A percentile compares a stretch with the other conserved stretches of the same genome.
Conservation (phyloP, 2,797 vertebrate genomes). For the Sebastes itinus region DNA sequence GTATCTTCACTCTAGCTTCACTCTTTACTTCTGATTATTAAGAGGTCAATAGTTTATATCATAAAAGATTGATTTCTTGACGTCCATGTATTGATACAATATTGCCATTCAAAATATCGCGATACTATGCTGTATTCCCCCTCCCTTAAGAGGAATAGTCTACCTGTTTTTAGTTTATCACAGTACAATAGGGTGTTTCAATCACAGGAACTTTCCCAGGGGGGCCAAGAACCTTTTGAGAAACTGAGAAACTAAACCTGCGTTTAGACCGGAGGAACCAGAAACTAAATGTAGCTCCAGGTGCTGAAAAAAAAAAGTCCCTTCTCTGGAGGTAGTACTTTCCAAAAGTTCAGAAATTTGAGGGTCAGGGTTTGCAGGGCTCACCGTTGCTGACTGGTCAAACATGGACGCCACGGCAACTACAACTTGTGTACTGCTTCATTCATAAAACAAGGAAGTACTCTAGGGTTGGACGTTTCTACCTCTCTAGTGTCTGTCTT, state of each 20-base stretch:
- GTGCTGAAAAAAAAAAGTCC: neutral
- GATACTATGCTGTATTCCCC: too few relatives aligned
- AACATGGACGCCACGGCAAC: accelerated
- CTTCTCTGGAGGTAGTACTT: neutral
- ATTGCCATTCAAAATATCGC: too few relatives aligned
- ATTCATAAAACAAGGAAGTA: neutral
- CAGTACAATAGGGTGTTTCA: neutral
- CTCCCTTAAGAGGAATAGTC: neutral
- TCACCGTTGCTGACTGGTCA: too few relatives aligned
- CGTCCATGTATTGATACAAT: too few relatives aligned
- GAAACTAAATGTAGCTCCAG: neutral
- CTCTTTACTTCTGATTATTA: too few relatives aligned
- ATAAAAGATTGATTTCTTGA: too few relatives aligned
- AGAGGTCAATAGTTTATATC: too few relatives aligned
- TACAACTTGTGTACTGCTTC: neutral
- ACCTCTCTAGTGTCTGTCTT: neutral
- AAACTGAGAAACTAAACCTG: neutral
- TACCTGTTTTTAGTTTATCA: neutral
- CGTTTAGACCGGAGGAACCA: accelerated
- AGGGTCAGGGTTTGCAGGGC: neutral
- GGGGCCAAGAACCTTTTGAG: neutral
- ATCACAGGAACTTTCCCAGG: neutral
- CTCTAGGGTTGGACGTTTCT: neutral
- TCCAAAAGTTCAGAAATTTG: neutral
- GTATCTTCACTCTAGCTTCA: too few relatives aligned